Evolutionary conservation across 1,140 invertebrate species (phyloP).

Genomic region (Paramacrobiotus metropolitanus): DNA sequence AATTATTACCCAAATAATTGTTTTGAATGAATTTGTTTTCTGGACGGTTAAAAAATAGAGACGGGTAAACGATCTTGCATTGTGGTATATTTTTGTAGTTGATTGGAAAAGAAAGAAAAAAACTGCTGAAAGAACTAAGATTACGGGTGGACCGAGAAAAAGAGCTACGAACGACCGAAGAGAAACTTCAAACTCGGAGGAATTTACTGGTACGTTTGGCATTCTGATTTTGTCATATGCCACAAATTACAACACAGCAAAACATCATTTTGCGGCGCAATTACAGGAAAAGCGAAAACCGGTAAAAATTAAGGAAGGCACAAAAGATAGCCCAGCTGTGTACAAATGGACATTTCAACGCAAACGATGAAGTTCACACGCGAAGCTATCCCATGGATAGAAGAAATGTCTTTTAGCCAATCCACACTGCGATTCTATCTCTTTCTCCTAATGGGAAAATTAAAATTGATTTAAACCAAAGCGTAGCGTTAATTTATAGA

Average conservation of each 20-base stretch:
- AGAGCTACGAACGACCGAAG: slow-evolving; percentile 48
- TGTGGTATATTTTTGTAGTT: neutral
- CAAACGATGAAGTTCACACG: slow-evolving; percentile 33
- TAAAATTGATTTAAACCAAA: neutral
- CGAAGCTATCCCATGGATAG: neutral
- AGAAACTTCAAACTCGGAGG: slow-evolving; percentile 56
- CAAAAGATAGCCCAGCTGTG: slow-evolving; percentile 43
- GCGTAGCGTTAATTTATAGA: neutral
- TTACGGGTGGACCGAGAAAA: slow-evolving; percentile 57
- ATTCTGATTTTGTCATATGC: too few species aligned
- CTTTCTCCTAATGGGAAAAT: slow-evolving; percentile 3
- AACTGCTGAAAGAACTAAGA: slow-evolving; percentile 33
- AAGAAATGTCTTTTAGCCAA: neutral
- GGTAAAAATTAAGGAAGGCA: slow-evolving; percentile 35
- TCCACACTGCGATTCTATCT: neutral
- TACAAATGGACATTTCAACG: slow-evolving; percentile 65
- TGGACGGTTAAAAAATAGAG: too few species aligned
- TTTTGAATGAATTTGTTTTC: too few species aligned
- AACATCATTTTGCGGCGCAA: neutral
- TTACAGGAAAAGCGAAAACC: slow-evolving; percentile 34
- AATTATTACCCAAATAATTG: too few species aligned
- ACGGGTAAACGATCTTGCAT: too few species aligned
- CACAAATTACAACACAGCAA: too few species aligned
- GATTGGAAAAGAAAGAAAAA: slow-evolving; percentile 39
- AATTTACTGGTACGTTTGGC: slow-evolving; percentile 16